These are phyloP conservation scores for Butorides virescens DNA, from an alignment of 2,113 vertebrate species.

Conservation along the genomic window DNA sequence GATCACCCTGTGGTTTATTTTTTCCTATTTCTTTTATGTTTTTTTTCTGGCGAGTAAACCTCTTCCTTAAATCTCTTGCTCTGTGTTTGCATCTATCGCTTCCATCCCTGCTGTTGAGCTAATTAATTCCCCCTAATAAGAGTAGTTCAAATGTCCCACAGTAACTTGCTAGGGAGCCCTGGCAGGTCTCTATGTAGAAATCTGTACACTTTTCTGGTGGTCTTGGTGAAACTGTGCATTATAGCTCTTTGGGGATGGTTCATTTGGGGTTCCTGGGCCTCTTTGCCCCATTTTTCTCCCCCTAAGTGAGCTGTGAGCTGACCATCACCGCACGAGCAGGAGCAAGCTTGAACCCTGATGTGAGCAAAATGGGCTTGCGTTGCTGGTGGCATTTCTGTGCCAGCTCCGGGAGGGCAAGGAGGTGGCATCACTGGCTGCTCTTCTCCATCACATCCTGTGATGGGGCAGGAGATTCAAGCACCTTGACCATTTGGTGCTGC, in stretches of 20 bases:
- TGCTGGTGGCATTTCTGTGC: not conserved
- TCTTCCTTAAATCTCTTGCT: not conserved
- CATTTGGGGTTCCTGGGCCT: not conserved
- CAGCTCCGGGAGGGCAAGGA: not conserved
- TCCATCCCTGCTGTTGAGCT: not conserved
- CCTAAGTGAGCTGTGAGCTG: not conserved
- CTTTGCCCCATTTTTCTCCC: not conserved
- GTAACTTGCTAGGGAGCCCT: not conserved
- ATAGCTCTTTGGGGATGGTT: not conserved
- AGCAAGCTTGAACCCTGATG: not conserved
- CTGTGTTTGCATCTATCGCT: not conserved
- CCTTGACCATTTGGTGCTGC: rapidly evolving
- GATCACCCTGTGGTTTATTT: not conserved
- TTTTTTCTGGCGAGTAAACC: not conserved
- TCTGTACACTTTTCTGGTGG: not conserved
- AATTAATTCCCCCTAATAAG: conserved; percentile 23
- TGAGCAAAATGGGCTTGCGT: not conserved
- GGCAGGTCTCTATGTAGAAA: not conserved
- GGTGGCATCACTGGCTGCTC: not conserved
- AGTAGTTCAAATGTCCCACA: not conserved
- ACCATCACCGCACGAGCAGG: rapidly evolving
- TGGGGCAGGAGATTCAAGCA: not conserved
- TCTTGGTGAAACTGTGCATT: not conserved
- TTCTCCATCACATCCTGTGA: not conserved
- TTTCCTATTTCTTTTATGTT: not conserved